Evolutionary conservation across 2,797 vertebrate genomes (phyloP).

Genomic region (Ciconia nigra): DNA sequence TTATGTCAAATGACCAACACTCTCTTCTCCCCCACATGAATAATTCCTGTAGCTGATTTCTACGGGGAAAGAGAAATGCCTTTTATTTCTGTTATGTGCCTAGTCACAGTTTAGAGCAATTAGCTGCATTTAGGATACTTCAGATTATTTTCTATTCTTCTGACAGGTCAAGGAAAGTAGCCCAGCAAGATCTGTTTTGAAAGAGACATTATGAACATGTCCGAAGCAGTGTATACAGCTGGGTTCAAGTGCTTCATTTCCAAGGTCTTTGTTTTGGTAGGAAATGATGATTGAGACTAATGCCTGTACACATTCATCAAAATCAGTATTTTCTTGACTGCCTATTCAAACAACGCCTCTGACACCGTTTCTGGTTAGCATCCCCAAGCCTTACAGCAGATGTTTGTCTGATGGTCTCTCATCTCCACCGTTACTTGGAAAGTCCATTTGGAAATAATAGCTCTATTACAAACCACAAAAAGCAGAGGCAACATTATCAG

Average conservation of each 20-base stretch:
- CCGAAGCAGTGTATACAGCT: neutral
- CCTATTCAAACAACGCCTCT: neutral
- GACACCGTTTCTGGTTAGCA: neutral
- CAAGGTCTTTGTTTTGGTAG: conserved; percentile 29
- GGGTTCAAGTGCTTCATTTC: conserved; percentile 26
- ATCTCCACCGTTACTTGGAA: conserved; percentile 13
- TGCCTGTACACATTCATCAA: conserved; percentile 9
- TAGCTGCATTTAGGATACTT: conserved; percentile 12
- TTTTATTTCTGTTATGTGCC: neutral
- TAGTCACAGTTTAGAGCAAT: conserved; percentile 21
- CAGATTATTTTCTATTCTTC: conserved; percentile 1
- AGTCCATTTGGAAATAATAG: conserved; percentile 51
- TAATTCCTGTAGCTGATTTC: neutral
- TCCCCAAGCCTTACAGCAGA: neutral
- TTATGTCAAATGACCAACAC: neutral
- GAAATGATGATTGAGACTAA: conserved; percentile 42
- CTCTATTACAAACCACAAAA: conserved; percentile 15
- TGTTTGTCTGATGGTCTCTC: conserved; percentile 8
- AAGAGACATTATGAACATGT: conserved; percentile 4
- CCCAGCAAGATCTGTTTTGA: conserved; percentile 11
- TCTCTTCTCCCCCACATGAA: neutral
- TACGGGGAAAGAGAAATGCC: neutral
- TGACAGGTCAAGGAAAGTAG: neutral
- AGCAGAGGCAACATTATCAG: neutral
- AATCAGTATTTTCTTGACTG: conserved; percentile 40